Percentiles rank a stretch among this genome's conserved stretches.
These are phyloP conservation scores for Coleophora flavipennella DNA, from an alignment of 2,888 invertebrate genomes.

Conservation along the genomic window DNA sequence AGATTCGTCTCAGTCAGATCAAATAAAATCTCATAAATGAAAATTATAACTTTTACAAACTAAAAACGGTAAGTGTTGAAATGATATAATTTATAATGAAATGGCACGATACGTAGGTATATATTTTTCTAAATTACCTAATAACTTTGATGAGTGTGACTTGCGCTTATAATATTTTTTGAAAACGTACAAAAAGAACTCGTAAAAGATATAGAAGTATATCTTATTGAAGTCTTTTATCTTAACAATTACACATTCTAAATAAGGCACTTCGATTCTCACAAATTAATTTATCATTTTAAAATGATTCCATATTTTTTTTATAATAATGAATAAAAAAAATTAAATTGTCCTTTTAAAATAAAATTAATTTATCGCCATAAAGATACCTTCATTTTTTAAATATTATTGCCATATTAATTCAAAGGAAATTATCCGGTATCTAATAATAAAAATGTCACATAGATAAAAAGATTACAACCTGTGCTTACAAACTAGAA, in stretches of 20 bases:
- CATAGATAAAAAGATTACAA: constrained; percentile 7
- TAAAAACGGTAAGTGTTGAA: constrained; percentile 8
- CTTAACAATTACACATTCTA: constrained; percentile 13
- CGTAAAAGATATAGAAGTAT: constrained; percentile 7
- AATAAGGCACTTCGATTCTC: constrained; percentile 29
- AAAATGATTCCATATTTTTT: no score
- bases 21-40: constrained; percentile 16
- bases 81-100: constrained; percentile 1
- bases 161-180: neutral
- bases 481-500: constrained; percentile 2
- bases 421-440: neutral
- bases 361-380: neutral
- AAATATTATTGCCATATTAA: no score
- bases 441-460: constrained; percentile 1
- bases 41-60: constrained; percentile 6
- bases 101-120: no score
- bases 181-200: neutral
- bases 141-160: no score
- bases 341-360: constrained; percentile 15
- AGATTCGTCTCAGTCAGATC: constrained; percentile 51
- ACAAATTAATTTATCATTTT: constrained; percentile 19
- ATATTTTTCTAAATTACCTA: no score
- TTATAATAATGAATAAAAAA: no score
- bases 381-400: no score
- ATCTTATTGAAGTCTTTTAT: constrained; percentile 4